phyloP scores from a whole-genome alignment of 2,113 vertebrate species.

The Aptenodytes forsteri region DNA sequence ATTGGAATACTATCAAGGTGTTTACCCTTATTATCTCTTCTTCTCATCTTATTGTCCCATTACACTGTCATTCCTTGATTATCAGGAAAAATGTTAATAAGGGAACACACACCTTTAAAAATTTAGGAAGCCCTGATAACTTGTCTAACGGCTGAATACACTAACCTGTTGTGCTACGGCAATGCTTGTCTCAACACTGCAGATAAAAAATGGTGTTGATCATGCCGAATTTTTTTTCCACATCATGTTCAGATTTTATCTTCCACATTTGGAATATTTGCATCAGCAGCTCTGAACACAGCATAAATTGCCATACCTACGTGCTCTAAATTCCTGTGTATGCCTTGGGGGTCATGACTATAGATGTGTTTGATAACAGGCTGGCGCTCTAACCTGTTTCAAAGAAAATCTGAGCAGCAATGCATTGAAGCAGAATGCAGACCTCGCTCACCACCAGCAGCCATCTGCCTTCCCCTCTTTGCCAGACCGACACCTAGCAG shows the following conservation, averaged over 20 bases:
- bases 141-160: background rate
- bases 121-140: background rate
- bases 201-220: background rate
- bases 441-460: background rate
- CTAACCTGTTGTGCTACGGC: background rate
- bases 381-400: background rate
- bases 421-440: background rate
- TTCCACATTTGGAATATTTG: background rate
- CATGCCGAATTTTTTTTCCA: background rate
- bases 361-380: background rate
- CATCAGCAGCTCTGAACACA: background rate
- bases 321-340: background rate
- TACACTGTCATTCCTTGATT: background rate
- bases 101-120: background rate
- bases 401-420: background rate
- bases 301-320: background rate
- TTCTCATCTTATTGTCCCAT: background rate
- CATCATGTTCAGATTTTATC: background rate
- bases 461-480: background rate
- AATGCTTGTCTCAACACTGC: background rate
- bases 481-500: accelerated
- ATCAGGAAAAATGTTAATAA: background rate
- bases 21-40: background rate
- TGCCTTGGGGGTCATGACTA: background rate
- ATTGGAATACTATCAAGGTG: background rate